Base-by-base conservation (phyloP, 2,888 invertebrate genomes). In the Fragum fragum region DNA sequence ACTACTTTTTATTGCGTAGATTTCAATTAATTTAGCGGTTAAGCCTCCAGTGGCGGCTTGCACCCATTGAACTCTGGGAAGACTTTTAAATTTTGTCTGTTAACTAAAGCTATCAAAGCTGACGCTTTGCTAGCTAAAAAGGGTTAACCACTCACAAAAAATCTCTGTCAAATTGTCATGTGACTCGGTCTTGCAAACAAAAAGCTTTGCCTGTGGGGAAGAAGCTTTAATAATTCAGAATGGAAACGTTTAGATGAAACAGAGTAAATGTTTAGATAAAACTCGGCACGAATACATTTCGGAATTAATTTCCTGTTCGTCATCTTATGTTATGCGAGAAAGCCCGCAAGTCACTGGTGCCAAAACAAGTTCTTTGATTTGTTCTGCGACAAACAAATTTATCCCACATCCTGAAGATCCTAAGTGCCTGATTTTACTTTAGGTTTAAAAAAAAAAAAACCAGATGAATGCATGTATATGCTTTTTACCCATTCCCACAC, bases 261-360 rank as follows among this genome's bases (percentile, higher is more conserved):
- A 81, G 72, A 78, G 81, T 81, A 86, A 86, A 86, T 86, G 83
- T 86, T 86, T 86, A 79, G 83, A 79, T 74, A 86, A 79, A 77
- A 39, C n/a, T 26, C 42, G 66, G 52, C 39, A 47, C 66, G 47
- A 77, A 78, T 39, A 53, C 42, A 61, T 73, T 66, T 69, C 57
- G 61, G 53, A 74, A 73, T 71, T 74, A 79, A 85, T 85, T 85
- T 85, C 85, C 85, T 85, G 81, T 71, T 39, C 69, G 76, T 69
- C 5, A 23, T 66, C 66, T 6, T 42, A 36, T 32, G 32, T 26
- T 42, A 18, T 23, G 36, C 42, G 18, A 29, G 29, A 61, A 32
- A 32, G 29, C 29, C 61, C 61, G 32, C 61, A n/a, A 61, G 61
- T 57, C 61, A 61, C 32, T 61, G 16, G 14, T 47, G 47, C 16